Evolutionary conservation across 2,888 invertebrate genomes (phyloP).

Genomic region (Clitarchus hookeri): DNA sequence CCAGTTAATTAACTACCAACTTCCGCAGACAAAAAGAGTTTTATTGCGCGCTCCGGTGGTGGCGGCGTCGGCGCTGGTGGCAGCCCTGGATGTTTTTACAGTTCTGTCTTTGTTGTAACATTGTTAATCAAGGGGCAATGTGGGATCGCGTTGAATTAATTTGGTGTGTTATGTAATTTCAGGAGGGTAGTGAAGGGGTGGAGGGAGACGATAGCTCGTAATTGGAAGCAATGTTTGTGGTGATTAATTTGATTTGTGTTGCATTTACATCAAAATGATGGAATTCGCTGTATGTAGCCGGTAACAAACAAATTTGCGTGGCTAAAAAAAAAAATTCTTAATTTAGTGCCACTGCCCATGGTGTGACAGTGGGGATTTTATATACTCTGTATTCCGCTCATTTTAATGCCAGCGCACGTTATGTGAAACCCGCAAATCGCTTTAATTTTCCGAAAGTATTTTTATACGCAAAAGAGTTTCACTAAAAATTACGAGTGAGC

Average conservation of each 20-base stretch:
- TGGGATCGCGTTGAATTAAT: conserved; percentile 24
- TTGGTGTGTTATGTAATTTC: conserved; percentile 26
- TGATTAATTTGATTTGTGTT: conserved; percentile 27
- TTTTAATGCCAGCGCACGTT: not conserved
- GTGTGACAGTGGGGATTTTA: not conserved
- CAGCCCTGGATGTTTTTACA: not conserved
- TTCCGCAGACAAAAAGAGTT: conserved; percentile 9
- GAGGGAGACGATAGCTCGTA: conserved; percentile 14
- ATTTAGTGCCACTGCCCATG: not conserved
- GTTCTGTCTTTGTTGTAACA: conserved; percentile 20
- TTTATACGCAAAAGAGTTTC: not conserved
- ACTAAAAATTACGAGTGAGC: not conserved
- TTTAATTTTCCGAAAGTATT: not conserved
- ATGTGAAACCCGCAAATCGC: not conserved
- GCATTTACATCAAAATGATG: conserved; percentile 19
- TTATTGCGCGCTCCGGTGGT: not conserved
- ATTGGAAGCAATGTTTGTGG: conserved; percentile 19
- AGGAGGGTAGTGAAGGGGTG: not conserved
- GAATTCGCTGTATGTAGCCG: not conserved
- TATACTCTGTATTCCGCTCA: not conserved
- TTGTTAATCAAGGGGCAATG: conserved; percentile 23
- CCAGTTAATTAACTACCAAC: conserved; percentile 35
- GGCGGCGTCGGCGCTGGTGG: not conserved
- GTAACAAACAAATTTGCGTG: conserved; percentile 2
- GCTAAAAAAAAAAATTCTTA: not conserved